phyloP scores from a whole-genome alignment of 2,113 vertebrate species.

The Sylvietta virens region DNA sequence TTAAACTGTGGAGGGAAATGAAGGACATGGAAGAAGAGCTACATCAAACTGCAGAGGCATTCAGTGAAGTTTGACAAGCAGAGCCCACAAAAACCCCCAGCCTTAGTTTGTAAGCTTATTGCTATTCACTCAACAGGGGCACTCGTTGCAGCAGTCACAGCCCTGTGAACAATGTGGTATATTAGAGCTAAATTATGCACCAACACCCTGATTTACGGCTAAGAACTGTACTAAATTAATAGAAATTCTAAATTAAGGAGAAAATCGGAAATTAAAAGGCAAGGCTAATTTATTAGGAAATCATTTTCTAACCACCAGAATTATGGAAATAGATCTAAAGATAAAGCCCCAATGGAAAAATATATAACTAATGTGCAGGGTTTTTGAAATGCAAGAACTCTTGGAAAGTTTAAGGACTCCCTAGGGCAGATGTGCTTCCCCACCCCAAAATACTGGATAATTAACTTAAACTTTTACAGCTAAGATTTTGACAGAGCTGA shows the following conservation, averaged over 20 bases:
- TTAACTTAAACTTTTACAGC: background rate
- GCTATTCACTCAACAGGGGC: background rate
- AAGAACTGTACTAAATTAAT: constrained; percentile 34
- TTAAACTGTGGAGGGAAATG: background rate
- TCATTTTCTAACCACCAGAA: constrained; percentile 14
- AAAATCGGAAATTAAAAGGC: constrained; percentile 51
- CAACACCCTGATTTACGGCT: constrained; percentile 10
- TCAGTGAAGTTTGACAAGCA: background rate
- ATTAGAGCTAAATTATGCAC: constrained; percentile 36
- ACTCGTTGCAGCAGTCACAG: background rate
- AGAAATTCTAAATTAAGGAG: constrained; percentile 50
- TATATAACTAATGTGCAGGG: background rate
- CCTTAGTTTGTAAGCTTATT: background rate
- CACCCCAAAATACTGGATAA: background rate
- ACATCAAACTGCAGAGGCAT: background rate
- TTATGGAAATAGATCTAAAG: constrained; percentile 49
- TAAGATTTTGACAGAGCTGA: background rate
- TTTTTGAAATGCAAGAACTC: background rate
- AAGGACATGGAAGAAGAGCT: background rate
- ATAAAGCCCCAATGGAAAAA: constrained; percentile 26
- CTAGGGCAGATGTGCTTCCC: background rate
- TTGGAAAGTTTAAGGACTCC: constrained; percentile 24
- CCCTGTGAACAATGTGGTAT: background rate
- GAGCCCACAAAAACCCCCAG: background rate
- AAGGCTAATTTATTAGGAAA: constrained; percentile 41